Evolutionary conservation across 2,888 invertebrate genomes (phyloP), one percentile per base, ranked within the genome.

Genomic region (Acanthococcus lagerstroemiae): DNA sequence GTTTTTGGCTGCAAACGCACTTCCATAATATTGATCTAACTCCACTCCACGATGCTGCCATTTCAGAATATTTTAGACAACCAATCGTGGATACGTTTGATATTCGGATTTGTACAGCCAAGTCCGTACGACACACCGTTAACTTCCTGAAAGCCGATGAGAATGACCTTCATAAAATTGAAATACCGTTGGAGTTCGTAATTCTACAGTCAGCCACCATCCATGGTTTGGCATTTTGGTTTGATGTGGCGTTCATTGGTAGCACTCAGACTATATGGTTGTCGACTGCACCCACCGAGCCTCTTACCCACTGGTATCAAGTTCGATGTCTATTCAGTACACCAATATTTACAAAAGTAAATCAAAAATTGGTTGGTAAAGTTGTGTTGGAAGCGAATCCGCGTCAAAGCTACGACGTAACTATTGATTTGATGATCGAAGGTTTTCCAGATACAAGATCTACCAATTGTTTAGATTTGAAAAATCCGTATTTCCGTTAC

Each of bases 31-130:
- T 99, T 15, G 95, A 99, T 78, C 80, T 99, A 68, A 90, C 93
- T 72, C 87, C 89, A 44, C 80, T 99, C 73, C 85, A 94, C 72
- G 87, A 88, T 70, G 91, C 92, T 72, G 97, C 97, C 3, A 88
- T 95, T 79, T 89, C 91, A 74, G 97, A 99, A 78, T 96, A 97
- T 78, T 96, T 99, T 78, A 85, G 93, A 71, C 96, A 97, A 77
- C 96, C 97, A 6, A 91, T 97, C 73, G 96, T 97, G 69, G 96
- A 97, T 77, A 96, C 96, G 66, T 99, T 99, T 80, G 96, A 97
- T 79, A 88, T 96, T 73, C 84, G 95, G 71, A 96, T 97, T 73
- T 95, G 97, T 76, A 87, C 96, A 85, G 88, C 96, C 12, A 89
- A 93, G 77, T 93, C 95, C 24, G 84, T 92, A 69, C 84, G 92